Evolutionary conservation across 2,888 invertebrate genomes (phyloP), one percentile per base, ranked within the genome.

Genomic region (Imbricaverruca yamaguchii): DNA sequence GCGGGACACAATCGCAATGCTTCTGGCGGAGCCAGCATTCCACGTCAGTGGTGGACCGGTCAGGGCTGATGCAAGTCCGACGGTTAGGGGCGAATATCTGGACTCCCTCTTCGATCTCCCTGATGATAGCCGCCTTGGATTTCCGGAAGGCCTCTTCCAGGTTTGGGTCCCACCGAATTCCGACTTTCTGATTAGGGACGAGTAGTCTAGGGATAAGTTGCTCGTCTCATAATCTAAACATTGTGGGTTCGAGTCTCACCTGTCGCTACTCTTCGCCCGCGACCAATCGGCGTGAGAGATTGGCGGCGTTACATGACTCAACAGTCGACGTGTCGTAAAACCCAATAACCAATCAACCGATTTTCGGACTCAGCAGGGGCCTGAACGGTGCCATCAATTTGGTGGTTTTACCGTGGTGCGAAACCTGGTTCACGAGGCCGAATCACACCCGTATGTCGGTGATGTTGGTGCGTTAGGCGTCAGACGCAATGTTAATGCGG

Each of bases 331-430:
- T n/a, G n/a, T n/a, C n/a, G n/a, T n/a, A n/a, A n/a, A n/a, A n/a
- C n/a, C n/a, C n/a, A n/a, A n/a, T n/a, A n/a, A n/a, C n/a, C n/a
- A n/a, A n/a, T n/a, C n/a, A n/a, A n/a, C 57, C 61, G 57, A 67
- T 59, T 67, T 81, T 81, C 23, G 80, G 81, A 25, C 69, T 81
- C 23, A 81, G 80, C 57, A 81, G 69, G 11, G 81, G 81, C 59
- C 80, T 81, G 81, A 81, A 81, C 23, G 80, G 81, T 23, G 56
- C 81, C 81, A 81, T 81, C 74, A 81, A n/a, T 9, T 21, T 77
- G 12, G 61, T 80, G 80, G 80, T 74, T 80, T 77, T 80, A 23
- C 80, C 80, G 78, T 80, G 74, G 59, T 80, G 57, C 21, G 80
- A 74, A 59, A 82, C 65, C 80, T 82, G 80, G 80, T 81, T 81